Evolutionary conservation across 2,797 vertebrate species (phyloP).

Genomic region (Pagetopsis macropterus): DNA sequence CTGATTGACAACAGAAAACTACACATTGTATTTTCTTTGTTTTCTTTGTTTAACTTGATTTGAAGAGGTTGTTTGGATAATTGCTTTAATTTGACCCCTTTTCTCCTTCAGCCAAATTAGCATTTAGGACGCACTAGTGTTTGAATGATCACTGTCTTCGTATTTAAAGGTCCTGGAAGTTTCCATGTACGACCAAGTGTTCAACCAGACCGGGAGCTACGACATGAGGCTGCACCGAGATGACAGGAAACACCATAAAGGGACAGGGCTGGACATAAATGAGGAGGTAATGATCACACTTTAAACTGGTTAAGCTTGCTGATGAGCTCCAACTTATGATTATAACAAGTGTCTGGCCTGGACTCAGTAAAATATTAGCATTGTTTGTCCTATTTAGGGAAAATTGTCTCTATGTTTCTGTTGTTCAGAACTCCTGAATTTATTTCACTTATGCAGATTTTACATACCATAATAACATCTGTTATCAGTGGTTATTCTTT

Average conservation of each 20-base stretch:
- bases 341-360: background rate
- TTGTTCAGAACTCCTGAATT: too few relatives aligned
- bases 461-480: too few relatives aligned
- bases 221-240: conserved; percentile 84
- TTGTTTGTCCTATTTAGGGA: too few relatives aligned
- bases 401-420: too few relatives aligned
- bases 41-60: too few relatives aligned
- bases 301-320: background rate
- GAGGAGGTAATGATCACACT: conserved; percentile 82
- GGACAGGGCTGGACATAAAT: conserved; percentile 82
- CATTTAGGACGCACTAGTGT: background rate
- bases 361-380: too few relatives aligned
- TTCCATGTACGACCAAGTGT: conserved; percentile 84
- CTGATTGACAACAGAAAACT: background rate
- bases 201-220: conserved; percentile 80
- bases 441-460: too few relatives aligned
- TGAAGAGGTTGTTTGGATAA: background rate
- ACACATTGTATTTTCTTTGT: too few relatives aligned
- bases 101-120: background rate
- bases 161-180: conserved; percentile 73
- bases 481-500: too few relatives aligned
- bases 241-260: conserved; percentile 84
- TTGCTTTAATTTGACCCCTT: background rate
- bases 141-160: background rate
- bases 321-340: background rate